phyloP scores from a whole-genome alignment of 1,140 invertebrate genomes.

The Nilaparvata lugens region DNA sequence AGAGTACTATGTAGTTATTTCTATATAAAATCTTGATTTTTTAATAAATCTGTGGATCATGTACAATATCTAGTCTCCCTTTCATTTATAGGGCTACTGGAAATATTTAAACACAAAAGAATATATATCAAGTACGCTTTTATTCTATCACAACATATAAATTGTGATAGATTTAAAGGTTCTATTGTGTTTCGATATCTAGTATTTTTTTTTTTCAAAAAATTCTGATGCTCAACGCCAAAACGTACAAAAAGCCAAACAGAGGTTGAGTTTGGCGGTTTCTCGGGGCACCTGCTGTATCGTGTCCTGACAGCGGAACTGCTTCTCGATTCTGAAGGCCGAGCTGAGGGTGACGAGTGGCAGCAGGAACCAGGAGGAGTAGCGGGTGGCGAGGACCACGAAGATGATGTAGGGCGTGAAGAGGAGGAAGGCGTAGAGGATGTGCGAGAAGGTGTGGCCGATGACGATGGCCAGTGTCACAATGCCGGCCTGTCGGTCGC shows the following conservation, averaged over 20 bases:
- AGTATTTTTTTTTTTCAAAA: too few relatives aligned
- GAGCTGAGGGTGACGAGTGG: slow-evolving; percentile 77
- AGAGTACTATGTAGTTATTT: too few relatives aligned
- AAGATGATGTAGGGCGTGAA: slow-evolving; percentile 88
- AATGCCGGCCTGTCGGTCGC: slow-evolving; percentile 29
- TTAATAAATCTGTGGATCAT: too few relatives aligned
- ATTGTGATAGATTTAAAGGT: too few relatives aligned
- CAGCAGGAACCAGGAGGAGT: slow-evolving; percentile 78
- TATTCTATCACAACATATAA: too few relatives aligned
- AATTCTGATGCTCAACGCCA: slow-evolving; percentile 54
- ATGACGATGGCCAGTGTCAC: slow-evolving; percentile 88
- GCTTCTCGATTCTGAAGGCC: slow-evolving; percentile 84
- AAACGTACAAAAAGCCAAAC: slow-evolving; percentile 83
- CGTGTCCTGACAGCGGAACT: slow-evolving; percentile 67
- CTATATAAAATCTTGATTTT: too few relatives aligned
- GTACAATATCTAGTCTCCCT: too few relatives aligned
- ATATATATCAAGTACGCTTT: too few relatives aligned
- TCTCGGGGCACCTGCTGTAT: slow-evolving; percentile 74
- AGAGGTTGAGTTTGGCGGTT: slow-evolving; percentile 84
- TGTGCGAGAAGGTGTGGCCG: slow-evolving; percentile 80
- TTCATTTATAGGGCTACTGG: too few relatives aligned
- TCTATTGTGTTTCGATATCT: too few relatives aligned
- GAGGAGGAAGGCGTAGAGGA: slow-evolving; percentile 81
- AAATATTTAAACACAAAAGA: too few relatives aligned
- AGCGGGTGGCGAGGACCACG: slow-evolving; percentile 70